Evolutionary conservation across 2,888 invertebrate species (phyloP), one percentile per base, ranked within the genome.

Genomic region (Drosophila villosipedis): DNA sequence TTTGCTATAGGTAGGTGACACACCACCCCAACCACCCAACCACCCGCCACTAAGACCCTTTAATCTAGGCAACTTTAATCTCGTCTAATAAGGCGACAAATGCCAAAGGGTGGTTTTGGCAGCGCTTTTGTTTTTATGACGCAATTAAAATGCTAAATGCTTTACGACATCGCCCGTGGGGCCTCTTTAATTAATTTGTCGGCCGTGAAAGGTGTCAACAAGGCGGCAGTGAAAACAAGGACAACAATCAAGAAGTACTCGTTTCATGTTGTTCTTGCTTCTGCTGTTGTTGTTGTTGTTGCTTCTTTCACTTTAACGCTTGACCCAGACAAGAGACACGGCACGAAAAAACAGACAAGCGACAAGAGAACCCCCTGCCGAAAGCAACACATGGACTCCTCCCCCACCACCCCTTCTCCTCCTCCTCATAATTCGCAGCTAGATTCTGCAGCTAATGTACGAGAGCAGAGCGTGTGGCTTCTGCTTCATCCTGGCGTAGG

Each of bases 71-170:
- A 69, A 68, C 74, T 60, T 73, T 73, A 88, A 85, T 77, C 74
- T 78, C 66, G 80, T 72, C 84, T 89, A 84, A 89, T 89, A 89
- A 89, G 84, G 65, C 76, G 68, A 72, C 74, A 85, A 88, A 74
- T 77, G 82, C 53, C 76, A 79, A 73, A 74, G 67, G 65, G 63
- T 30, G 55, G 50, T 25, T 35, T 22, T 39, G 35, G 19, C 39
- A 19, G 30, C 41, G 39, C 47, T 53, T 69, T 67, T 52, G 43
- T 71, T 64, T 87, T 84, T 73, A 87, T 83, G 85, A 76, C 72
- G 76, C 83, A 89, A 86, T 86, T 89, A 86, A 89, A 86, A 86
- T 86, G 87, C 73, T 89, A 84, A 89, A 86, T 86, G 89, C 74
- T 84, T 86, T 84, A 89, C 72, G 87, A 76, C 76, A 73, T 39